Percentiles rank a stretch among this genome's conserved stretches.
Conservation (phyloP, 2,888 invertebrate species). For the Icerya purchasi region DNA sequence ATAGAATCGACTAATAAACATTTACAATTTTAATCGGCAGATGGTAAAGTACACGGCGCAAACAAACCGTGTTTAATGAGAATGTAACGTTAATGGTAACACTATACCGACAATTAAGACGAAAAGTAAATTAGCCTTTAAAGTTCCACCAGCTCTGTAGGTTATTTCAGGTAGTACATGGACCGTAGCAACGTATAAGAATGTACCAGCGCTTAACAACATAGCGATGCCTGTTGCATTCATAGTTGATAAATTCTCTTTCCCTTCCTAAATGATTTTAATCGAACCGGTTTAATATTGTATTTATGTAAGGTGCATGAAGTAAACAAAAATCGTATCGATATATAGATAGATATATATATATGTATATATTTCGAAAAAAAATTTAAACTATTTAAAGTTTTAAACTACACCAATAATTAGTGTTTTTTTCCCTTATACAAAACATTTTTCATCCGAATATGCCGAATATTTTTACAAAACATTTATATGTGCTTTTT, state of each 20-base stretch:
- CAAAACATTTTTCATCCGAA: too few relatives aligned
- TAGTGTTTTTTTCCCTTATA: too few relatives aligned
- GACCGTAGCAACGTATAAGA: conserved; percentile 94
- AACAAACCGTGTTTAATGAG: too few relatives aligned
- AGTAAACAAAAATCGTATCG: not conserved
- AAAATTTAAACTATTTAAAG: not conserved
- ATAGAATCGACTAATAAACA: too few relatives aligned
- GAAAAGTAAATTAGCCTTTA: conserved; percentile 56
- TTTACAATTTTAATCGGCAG: too few relatives aligned
- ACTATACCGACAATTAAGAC: conserved; percentile 70
- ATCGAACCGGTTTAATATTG: too few relatives aligned
- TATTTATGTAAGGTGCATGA: not conserved
- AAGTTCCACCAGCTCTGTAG: conserved; percentile 22
- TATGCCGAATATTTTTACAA: too few relatives aligned
- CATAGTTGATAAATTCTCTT: conserved; percentile 66
- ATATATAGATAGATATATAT: too few relatives aligned
- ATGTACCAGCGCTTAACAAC: conserved; percentile 97
- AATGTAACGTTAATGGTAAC: conserved; percentile 67
- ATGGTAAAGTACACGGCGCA: too few relatives aligned
- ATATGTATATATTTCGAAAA: too few relatives aligned
- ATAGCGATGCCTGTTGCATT: conserved; percentile 94
- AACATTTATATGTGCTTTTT: too few relatives aligned
- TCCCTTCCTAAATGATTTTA: conserved; percentile 52
- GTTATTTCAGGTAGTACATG: conserved; percentile 90
- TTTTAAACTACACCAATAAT: not conserved